Evolutionary conservation across 2,888 invertebrate genomes (phyloP).

Genomic region (Pollenia angustigena): DNA sequence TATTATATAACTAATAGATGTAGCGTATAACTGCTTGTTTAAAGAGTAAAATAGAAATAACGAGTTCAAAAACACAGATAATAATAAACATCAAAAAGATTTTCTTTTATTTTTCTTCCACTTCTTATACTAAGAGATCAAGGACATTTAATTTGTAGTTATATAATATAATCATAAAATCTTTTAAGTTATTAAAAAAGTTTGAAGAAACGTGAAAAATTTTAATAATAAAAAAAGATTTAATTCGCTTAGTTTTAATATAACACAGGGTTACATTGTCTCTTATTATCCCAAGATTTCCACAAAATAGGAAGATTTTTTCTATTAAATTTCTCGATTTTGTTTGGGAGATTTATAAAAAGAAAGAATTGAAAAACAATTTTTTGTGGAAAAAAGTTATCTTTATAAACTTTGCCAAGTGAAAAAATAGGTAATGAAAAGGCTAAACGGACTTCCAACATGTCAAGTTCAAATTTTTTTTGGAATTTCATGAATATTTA

Average conservation of each 20-base stretch:
- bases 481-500: too few relatives aligned
- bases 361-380: background rate
- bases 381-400: too few relatives aligned
- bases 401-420: too few relatives aligned
- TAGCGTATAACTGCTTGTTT: slow-evolving; percentile 63
- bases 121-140: slow-evolving; percentile 39
- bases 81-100: slow-evolving; percentile 58
- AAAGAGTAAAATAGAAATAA: slow-evolving; percentile 55
- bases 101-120: slow-evolving; percentile 19
- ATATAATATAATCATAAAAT: slow-evolving; percentile 41
- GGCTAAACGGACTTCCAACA: too few relatives aligned
- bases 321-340: background rate
- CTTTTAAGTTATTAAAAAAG: slow-evolving; percentile 14
- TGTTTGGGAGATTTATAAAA: background rate
- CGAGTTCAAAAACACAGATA: slow-evolving; percentile 50
- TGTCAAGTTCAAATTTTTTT: too few relatives aligned
- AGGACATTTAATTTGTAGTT: slow-evolving; percentile 53
- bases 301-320: background rate
- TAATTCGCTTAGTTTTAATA: background rate
- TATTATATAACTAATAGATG: slow-evolving; percentile 31
- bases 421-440: too few relatives aligned
- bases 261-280: background rate
- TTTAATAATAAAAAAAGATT: slow-evolving; percentile 3
- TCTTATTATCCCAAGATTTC: slow-evolving; percentile 26
- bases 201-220: background rate